Percentiles rank a stretch among this genome's conserved stretches.
These are phyloP conservation scores for Mystacides longicornis DNA, from an alignment of 2,888 invertebrate species.

Conservation along the genomic window DNA sequence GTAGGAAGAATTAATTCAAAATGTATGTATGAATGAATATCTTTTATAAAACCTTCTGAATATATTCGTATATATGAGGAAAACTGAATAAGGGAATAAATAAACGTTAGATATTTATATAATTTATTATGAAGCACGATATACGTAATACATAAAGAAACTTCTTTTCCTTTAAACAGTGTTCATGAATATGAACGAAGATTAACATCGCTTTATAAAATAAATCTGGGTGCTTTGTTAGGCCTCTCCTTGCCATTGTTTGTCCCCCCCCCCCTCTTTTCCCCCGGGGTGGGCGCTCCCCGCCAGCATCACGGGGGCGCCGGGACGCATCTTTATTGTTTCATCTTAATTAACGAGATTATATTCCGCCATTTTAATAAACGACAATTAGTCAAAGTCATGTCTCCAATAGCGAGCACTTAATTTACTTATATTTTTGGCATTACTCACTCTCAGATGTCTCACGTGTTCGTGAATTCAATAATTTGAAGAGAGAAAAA, in stretches of 20 bases:
- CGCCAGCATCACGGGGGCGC: slow-evolving; percentile 4
- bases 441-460: not conserved
- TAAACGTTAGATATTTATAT: too few relatives aligned
- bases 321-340: slow-evolving; percentile 25
- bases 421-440: not conserved
- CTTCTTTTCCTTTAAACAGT: too few relatives aligned
- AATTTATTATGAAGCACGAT: too few relatives aligned
- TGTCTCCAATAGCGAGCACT: slow-evolving; percentile 12
- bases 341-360: slow-evolving; percentile 27
- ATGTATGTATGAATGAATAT: too few relatives aligned
- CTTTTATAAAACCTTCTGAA: too few relatives aligned
- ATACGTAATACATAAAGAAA: too few relatives aligned
- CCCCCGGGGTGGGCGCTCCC: slow-evolving; percentile 1
- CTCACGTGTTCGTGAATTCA: too few relatives aligned
- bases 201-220: slow-evolving; percentile 26
- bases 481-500: too few relatives aligned
- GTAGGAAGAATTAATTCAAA: too few relatives aligned
- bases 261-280: not conserved
- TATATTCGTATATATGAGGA: too few relatives aligned
- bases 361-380: slow-evolving; percentile 26
- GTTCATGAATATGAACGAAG: slow-evolving; percentile 26
- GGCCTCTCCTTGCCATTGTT: slow-evolving; percentile 21
- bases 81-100: too few relatives aligned
- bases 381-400: slow-evolving; percentile 26
- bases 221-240: slow-evolving; percentile 26